Evolutionary conservation across 2,888 invertebrate species (phyloP).

Genomic region (Cryptus armator): DNA sequence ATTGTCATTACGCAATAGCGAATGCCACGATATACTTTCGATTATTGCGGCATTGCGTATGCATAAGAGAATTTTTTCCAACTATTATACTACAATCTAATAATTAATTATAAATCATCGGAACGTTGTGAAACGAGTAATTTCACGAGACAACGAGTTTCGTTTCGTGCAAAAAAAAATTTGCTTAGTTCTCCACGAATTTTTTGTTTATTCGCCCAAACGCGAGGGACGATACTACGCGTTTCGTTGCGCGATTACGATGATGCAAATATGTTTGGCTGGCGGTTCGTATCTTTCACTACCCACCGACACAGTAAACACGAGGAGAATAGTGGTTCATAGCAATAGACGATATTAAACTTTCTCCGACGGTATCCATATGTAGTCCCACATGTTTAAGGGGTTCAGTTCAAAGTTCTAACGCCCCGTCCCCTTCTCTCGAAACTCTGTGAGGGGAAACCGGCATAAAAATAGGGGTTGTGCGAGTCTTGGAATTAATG

Average conservation of each 20-base stretch:
- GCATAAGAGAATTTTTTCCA: no score
- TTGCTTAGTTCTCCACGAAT: no score
- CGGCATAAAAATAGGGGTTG: conserved; percentile 76
- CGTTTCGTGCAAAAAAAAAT: no score
- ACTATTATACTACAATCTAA: no score
- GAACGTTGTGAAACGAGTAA: no score
- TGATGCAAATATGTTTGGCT: background rate
- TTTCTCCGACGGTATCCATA: conserved; percentile 72
- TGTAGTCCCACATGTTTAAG: conserved; percentile 76
- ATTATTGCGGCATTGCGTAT: no score
- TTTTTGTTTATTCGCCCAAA: no score
- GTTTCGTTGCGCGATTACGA: background rate
- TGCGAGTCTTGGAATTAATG: conserved; percentile 55
- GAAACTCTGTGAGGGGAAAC: conserved; percentile 61
- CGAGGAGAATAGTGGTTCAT: background rate
- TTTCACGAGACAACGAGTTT: no score
- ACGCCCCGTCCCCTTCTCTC: conserved; percentile 77
- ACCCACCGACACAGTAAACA: background rate
- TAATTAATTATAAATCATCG: no score
- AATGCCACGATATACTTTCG: no score
- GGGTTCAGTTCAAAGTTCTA: conserved; percentile 46
- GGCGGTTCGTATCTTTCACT: conserved; percentile 1
- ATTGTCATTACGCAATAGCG: no score
- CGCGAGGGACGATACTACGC: no score
- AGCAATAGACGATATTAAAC: conserved; percentile 26